These are phyloP conservation scores for Bettongia penicillata DNA, from an alignment of 2,113 vertebrate species.

Conservation along the genomic window DNA sequence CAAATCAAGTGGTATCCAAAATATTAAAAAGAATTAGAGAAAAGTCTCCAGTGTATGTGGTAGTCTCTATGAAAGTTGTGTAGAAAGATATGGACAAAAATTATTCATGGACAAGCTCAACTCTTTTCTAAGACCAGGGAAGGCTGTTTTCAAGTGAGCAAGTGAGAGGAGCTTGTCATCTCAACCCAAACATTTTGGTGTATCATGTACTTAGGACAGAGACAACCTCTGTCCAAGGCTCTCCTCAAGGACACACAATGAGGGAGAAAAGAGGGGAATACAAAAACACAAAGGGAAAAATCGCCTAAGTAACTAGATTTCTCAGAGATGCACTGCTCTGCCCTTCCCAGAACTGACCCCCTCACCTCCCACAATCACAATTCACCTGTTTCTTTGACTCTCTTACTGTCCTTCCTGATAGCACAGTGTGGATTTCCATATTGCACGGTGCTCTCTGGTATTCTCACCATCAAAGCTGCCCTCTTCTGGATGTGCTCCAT, in stretches of 20 bases:
- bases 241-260: background rate
- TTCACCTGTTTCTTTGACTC: background rate
- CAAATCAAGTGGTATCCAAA: background rate
- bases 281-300: background rate
- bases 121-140: background rate
- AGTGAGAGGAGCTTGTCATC: background rate
- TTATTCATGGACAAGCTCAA: background rate
- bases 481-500: background rate
- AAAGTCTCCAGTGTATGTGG: background rate
- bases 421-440: background rate
- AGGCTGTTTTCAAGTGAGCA: background rate
- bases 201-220: background rate
- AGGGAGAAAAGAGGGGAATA: background rate
- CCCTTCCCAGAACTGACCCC: background rate
- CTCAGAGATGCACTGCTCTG: background rate
- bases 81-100: background rate
- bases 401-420: background rate
- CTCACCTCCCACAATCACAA: too few species aligned
- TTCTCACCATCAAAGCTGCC: background rate
- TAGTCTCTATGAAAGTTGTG: background rate
- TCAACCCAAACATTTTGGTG: background rate
- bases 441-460: background rate
- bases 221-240: background rate
- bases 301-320: background rate
- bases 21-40: background rate